Percentiles rank a stretch among this genome's conserved stretches.
These are phyloP conservation scores for Drosophila nigromelanica DNA, from an alignment of 1,140 invertebrate species.

Conservation along the genomic window DNA sequence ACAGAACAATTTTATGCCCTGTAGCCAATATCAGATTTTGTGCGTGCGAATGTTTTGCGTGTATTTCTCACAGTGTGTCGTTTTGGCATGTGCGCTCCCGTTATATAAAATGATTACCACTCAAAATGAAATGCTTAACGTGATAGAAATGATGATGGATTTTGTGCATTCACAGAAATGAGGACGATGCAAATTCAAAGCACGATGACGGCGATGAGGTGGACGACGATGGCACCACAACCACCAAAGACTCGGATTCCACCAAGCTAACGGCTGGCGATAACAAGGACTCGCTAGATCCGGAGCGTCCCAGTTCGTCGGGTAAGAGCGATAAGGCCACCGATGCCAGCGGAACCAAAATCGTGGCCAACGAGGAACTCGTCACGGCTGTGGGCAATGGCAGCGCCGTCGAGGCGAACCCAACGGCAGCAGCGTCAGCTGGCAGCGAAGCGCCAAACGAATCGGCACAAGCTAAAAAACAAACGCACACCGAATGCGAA, in stretches of 20 bases:
- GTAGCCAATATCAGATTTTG: not conserved
- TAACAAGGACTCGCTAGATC: slow-evolving; percentile 80
- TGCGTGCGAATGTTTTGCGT: slow-evolving; percentile 14
- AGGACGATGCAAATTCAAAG: slow-evolving; percentile 83
- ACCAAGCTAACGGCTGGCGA: slow-evolving; percentile 74
- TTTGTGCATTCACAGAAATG: slow-evolving; percentile 59
- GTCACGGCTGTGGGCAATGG: slow-evolving; percentile 60
- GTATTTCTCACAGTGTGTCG: not conserved
- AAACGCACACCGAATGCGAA: slow-evolving; percentile 26
- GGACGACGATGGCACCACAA: slow-evolving; percentile 82
- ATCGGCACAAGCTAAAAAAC: slow-evolving; percentile 49
- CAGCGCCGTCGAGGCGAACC: slow-evolving; percentile 61
- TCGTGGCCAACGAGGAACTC: slow-evolving; percentile 43
- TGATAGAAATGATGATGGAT: not conserved
- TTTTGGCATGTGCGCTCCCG: not conserved
- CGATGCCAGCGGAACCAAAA: slow-evolving; percentile 44
- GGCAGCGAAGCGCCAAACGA: slow-evolving; percentile 27
- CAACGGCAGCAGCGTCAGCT: slow-evolving; percentile 37
- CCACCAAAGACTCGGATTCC: slow-evolving; percentile 83
- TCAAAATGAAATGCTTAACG: not conserved
- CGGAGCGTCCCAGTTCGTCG: slow-evolving; percentile 84
- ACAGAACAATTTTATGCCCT: not conserved
- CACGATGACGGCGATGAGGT: slow-evolving; percentile 83
- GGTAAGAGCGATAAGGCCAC: slow-evolving; percentile 82
- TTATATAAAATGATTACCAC: not conserved